Conservation (phyloP, 2,797 vertebrate genomes). For the Acomys russatus region DNA sequence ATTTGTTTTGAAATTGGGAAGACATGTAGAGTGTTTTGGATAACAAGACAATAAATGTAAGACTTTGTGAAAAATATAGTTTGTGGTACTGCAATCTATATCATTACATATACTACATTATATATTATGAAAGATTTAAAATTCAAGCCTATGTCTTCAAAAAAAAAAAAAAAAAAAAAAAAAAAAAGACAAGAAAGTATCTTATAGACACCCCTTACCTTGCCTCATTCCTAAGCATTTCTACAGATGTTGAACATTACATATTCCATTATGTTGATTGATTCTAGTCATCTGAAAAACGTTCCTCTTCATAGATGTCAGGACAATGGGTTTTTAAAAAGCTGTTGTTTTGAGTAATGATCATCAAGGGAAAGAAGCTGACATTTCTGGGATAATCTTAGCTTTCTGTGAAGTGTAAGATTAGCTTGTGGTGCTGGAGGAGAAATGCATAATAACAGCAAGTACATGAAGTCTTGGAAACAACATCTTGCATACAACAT, state of each 20-base stretch:
- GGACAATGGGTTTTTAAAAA: constrained; percentile 79
- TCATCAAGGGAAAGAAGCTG: constrained; percentile 73
- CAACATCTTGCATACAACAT: constrained; percentile 83
- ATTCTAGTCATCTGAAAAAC: constrained; percentile 74
- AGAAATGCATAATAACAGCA: constrained; percentile 78
- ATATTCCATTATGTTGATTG: constrained; percentile 71
- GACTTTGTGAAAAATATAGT: background rate
- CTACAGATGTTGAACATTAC: constrained; percentile 69
- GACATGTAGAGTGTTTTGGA: background rate
- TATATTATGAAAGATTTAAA: background rate
- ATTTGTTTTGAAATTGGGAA: constrained; percentile 16
- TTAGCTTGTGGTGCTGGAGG: constrained; percentile 75
- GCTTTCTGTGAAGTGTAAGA: constrained; percentile 70
- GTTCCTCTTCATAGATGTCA: constrained; percentile 71
- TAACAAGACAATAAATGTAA: background rate
- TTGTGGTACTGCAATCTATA: background rate
- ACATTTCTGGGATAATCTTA: constrained; percentile 82
- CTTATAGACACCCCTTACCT: constrained; percentile 39
- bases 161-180: background rate
- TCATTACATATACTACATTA: background rate
- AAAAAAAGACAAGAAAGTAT: background rate
- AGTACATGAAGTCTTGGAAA: constrained; percentile 82
- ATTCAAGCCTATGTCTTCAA: background rate
- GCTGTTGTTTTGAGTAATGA: constrained; percentile 82
- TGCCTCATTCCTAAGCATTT: constrained; percentile 48